Base-by-base conservation (phyloP, 2,888 invertebrate species). In the Norana najaformis region DNA sequence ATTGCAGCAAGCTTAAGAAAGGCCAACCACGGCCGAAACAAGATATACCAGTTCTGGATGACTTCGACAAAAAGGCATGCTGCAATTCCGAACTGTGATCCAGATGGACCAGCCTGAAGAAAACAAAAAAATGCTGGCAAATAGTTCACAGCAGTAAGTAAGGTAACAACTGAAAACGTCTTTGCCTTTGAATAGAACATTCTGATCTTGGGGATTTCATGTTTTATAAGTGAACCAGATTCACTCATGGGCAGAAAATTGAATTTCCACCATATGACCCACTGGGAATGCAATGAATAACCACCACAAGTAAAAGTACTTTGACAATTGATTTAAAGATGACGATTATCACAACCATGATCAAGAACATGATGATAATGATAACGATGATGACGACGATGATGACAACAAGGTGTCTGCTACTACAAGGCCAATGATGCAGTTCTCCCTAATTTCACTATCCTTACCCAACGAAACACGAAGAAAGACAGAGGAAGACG, bases 51-150 rank as follows among this genome's bases (percentile, higher is more conserved):
- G 93, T 97, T 97, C 94, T 98, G 97, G 92, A 98, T 96, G 90
- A 98, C 97, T 95, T 98, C 98, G 89, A 99, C 98, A 93, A 98
- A 96, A 91, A 98, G 96, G 93, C 98, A 98, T 88, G 99, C 98
- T 89, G 99, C 96, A 34, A 99, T 96, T 90, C 99, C 99, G 94
- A 99, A 98, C 95, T 99, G 98, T 0, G 98, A 97, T 90, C 99
- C 99, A 1, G 98, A 97, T 90, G 99, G 99, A 91, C 99, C 99
- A 93, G 99, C 99, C 98, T 98, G 95, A 35, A 96, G 95, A 20
- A 88, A 41, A 88, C 20, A n/a, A 41, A 5, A n/a, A 2, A 69
- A 30, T n/a, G 30, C 30, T 8, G 0, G 30, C n/a, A 69, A n/a
- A 69, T 69, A 69, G n/a, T 0, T 69, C 13, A 23, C 23, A 47